Evolutionary conservation across 2,113 vertebrate genomes (phyloP).

Genomic region (Chascanopsetta lugubris): DNA sequence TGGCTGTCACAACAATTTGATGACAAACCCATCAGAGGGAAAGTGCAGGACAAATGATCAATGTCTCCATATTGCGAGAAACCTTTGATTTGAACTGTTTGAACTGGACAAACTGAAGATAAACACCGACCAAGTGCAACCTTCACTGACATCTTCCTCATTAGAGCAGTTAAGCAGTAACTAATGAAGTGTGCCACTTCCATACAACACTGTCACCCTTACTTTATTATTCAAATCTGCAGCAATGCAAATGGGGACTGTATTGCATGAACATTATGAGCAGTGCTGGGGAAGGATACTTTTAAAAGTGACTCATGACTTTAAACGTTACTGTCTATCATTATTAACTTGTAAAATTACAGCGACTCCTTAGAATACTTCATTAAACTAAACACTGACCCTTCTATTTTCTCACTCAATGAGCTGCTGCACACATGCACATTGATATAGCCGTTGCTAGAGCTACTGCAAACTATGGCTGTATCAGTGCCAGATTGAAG

Average conservation of each 20-base stretch:
- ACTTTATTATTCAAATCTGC: not conserved
- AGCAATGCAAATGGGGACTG: not conserved
- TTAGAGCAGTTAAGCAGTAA: not conserved
- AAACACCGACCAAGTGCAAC: not conserved
- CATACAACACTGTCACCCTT: not conserved
- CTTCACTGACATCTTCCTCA: not conserved
- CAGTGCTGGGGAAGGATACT: too few species aligned
- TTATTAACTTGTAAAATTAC: too few species aligned
- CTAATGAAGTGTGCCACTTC: not conserved
- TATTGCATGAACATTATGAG: not conserved
- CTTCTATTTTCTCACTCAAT: too few species aligned
- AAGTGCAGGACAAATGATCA: not conserved
- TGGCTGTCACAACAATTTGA: slow-evolving; percentile 24
- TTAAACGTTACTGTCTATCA: too few species aligned
- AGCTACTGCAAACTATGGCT: too few species aligned
- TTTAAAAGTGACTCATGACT: too few species aligned
- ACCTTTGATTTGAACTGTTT: slow-evolving; percentile 1
- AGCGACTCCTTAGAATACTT: too few species aligned
- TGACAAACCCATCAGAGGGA: slow-evolving; percentile 14
- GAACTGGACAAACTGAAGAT: not conserved
- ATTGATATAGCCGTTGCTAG: too few species aligned
- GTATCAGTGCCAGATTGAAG: too few species aligned
- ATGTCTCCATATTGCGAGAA: not conserved
- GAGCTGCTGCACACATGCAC: too few species aligned
- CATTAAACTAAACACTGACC: too few species aligned